phyloP scores from a whole-genome alignment of 2,888 invertebrate species.

The Nymphalis c-album region DNA sequence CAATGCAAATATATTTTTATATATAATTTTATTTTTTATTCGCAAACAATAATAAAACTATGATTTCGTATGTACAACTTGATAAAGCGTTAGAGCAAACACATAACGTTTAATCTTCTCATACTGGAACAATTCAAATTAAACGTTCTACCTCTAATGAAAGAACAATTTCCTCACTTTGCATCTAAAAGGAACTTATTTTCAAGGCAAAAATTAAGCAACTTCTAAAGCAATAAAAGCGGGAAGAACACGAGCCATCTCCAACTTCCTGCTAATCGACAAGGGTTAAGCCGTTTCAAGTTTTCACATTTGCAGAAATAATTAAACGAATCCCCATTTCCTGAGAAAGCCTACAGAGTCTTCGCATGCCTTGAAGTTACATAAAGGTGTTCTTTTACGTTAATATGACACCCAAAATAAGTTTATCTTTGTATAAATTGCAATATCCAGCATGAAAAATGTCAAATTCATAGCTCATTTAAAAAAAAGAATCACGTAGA shows the following conservation, averaged over 20 bases:
- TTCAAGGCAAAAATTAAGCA: conserved; percentile 33
- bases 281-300: conserved; percentile 62
- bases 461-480: too few species aligned
- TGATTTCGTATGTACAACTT: too few species aligned
- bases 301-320: conserved; percentile 77
- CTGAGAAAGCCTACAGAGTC: conserved; percentile 26
- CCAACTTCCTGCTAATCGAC: conserved; percentile 61
- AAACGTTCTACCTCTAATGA: conserved; percentile 18
- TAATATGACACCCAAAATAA: too few species aligned
- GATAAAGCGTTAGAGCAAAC: background rate
- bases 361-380: conserved; percentile 5
- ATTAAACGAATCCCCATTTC: conserved; percentile 57
- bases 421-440: too few species aligned
- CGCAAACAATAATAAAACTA: background rate
- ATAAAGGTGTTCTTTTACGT: too few species aligned
- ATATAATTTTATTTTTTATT: too few species aligned
- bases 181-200: conserved; percentile 24
- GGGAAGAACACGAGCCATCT: conserved; percentile 38
- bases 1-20: too few species aligned
- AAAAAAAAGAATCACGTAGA: too few species aligned
- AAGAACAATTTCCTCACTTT: conserved; percentile 25
- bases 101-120: background rate
- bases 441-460: too few species aligned
- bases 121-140: background rate
- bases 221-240: conserved; percentile 35